A percentile compares a stretch with the other conserved stretches of the same genome.
Evolutionary conservation across 1,140 invertebrate genomes (phyloP).

Genomic region (Rhynchophorus ferrugineus): DNA sequence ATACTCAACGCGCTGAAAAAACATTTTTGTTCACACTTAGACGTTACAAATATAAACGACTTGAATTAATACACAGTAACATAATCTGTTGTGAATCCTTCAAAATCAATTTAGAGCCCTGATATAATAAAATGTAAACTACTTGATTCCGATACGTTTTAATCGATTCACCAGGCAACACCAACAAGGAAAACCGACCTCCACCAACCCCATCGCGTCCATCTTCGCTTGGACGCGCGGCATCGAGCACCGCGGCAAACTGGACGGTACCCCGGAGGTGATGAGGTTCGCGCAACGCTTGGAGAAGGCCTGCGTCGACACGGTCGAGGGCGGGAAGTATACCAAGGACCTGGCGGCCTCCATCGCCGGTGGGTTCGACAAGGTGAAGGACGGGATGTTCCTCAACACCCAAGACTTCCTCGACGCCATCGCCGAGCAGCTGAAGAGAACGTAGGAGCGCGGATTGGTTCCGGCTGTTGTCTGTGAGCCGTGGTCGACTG

Average conservation of each 20-base stretch:
- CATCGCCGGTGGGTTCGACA: slow-evolving; percentile 73
- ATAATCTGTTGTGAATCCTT: too few species aligned
- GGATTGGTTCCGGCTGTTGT: neutral
- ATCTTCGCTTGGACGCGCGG: slow-evolving; percentile 91
- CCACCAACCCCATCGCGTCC: slow-evolving; percentile 85
- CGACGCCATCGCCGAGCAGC: slow-evolving; percentile 69
- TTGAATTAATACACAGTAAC: too few species aligned
- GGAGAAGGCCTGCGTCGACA: slow-evolving; percentile 72
- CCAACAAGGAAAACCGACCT: slow-evolving; percentile 75
- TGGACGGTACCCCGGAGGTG: slow-evolving; percentile 70
- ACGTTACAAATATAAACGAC: too few species aligned
- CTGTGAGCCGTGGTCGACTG: neutral
- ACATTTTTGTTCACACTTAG: too few species aligned
- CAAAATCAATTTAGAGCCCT: too few species aligned
- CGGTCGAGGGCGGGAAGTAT: slow-evolving; percentile 81
- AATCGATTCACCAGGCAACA: slow-evolving; percentile 59
- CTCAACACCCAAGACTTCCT: slow-evolving; percentile 82
- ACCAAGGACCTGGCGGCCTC: slow-evolving; percentile 87
- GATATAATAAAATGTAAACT: too few species aligned
- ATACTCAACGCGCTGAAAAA: too few species aligned
- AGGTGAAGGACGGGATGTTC: slow-evolving; percentile 72
- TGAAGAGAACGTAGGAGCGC: slow-evolving; percentile 44
- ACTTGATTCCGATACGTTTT: too few species aligned
- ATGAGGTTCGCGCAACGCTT: slow-evolving; percentile 47
- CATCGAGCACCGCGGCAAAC: slow-evolving; percentile 70